These are phyloP conservation scores for Perdita meconis DNA, from an alignment of 2,888 invertebrate genomes.

Conservation along the genomic window DNA sequence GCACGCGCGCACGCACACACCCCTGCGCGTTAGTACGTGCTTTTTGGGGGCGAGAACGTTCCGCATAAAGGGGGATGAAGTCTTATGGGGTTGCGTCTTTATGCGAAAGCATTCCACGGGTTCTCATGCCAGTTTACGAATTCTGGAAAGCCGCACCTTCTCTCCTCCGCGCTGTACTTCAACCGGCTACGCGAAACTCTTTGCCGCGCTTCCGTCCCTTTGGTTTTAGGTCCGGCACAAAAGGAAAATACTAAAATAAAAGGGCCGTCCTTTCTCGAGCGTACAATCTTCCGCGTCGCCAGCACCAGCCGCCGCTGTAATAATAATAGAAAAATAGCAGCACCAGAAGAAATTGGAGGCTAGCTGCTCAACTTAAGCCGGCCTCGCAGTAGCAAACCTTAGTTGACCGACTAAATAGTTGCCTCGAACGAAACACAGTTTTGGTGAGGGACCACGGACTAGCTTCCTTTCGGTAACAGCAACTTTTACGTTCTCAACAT, in stretches of 20 bases:
- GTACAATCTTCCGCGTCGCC: slow-evolving; percentile 32
- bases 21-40: slow-evolving; percentile 22
- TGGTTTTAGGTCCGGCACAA: slow-evolving; percentile 55
- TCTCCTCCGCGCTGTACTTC: slow-evolving; percentile 35
- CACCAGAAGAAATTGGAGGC: slow-evolving; percentile 4
- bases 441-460: too few relatives aligned
- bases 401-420: too few relatives aligned
- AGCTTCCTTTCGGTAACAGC: too few relatives aligned
- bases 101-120: slow-evolving; percentile 82
- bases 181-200: slow-evolving; percentile 37
- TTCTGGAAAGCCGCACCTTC: slow-evolving; percentile 74
- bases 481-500: too few relatives aligned
- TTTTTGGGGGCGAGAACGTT: slow-evolving; percentile 76
- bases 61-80: slow-evolving; percentile 77
- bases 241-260: slow-evolving; percentile 55
- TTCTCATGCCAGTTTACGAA: slow-evolving; percentile 78
- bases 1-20: slow-evolving; percentile 48
- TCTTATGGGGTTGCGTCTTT: slow-evolving; percentile 81
- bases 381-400: too few relatives aligned
- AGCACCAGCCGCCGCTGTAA: slow-evolving; percentile 23
- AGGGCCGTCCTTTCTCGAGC: slow-evolving; percentile 30
- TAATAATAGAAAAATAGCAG: slow-evolving; percentile 52
- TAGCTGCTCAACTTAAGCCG: background rate
- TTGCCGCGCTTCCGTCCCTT: slow-evolving; percentile 65
- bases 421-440: too few relatives aligned